Percentiles rank a stretch among this genome's conserved stretches.
Evolutionary conservation across 92 coral and sea anemone species (phyloP).

Genomic region (Virgularia gustaviana): DNA sequence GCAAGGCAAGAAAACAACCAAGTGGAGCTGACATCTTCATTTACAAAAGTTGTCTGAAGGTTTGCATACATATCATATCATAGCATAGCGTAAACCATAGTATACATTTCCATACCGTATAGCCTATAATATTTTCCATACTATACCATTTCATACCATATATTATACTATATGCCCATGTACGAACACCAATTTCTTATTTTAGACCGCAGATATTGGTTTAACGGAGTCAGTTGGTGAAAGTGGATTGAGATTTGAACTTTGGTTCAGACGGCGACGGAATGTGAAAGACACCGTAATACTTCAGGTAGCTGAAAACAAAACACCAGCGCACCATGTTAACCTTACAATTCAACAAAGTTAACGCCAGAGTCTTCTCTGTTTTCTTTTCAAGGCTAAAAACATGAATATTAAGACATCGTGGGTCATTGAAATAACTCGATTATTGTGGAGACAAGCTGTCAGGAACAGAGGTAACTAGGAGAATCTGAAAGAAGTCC

Average conservation of each 20-base stretch:
- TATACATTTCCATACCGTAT: too few relatives aligned
- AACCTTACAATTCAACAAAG: too few relatives aligned
- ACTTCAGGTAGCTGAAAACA: too few relatives aligned
- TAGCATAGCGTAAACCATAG: too few relatives aligned
- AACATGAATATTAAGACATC: constrained; percentile 75
- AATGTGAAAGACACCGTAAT: constrained; percentile 69
- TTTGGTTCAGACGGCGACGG: constrained; percentile 87
- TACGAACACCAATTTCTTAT: constrained; percentile 7
- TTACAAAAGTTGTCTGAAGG: constrained; percentile 95
- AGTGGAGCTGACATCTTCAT: constrained; percentile 89
- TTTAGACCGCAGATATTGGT: constrained; percentile 88
- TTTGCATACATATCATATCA: constrained; percentile 27
- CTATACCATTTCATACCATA: neutral
- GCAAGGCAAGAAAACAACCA: constrained; percentile 82
- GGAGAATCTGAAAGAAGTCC: too few relatives aligned
- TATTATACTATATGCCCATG: neutral
- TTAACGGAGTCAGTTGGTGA: constrained; percentile 92
- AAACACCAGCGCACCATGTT: too few relatives aligned
- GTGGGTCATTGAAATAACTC: constrained; percentile 92
- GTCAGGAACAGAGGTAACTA: constrained; percentile 96
- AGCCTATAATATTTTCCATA: too few relatives aligned
- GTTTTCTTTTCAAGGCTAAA: constrained; percentile 55
- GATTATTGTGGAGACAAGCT: constrained; percentile 93
- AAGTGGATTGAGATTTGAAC: constrained; percentile 86
- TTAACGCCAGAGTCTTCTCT: neutral